Base-by-base conservation (phyloP, 2,888 invertebrate genomes). In the Drosophila kambysellisi region DNA sequence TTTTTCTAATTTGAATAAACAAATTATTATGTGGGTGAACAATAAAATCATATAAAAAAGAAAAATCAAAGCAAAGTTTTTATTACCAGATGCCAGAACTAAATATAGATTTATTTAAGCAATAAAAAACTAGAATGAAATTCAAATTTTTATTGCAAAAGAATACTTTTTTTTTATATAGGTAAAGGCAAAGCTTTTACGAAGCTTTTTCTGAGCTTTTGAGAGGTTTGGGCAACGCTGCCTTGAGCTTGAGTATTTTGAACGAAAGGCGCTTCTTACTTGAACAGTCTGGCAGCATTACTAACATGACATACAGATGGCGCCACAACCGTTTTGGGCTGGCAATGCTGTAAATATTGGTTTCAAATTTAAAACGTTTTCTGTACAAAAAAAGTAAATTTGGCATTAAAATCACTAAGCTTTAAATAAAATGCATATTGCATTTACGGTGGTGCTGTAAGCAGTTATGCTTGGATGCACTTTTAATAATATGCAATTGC, bases 1-100 rank as follows among this genome's bases (percentile, higher is more conserved):
- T 80, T 89, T 90, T 90, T 87, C 84, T 87, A 86, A 87, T 87
- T 87, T 87, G 89, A 87, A 88, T 87, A 86, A 87, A 88, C 81
- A 87, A 81, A 82, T 88, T 86, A 86, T 88, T 88, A 88, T 83
- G 85, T 86, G 85, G 85, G 85, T 86, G 85, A 86, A 86, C 88
- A 86, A 86, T 86, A 86, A 82, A 74, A 39, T 25, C 46, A 46
- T 46, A n/a, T 2, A 32, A 62, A 60, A 15, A 52, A 46, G 25
- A 46, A 46, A 25, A 46, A 25, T 8, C 2, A 25, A 15, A 25
- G 0, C 4, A 15, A 46, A 1, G 2, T 25, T 46, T 17, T 25
- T 46, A 46, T 2, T 25, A 15, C 1, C 20, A 11, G 11, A 11
- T 25, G 25, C 8, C 8, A 25, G 4, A 25, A 15, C 15, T 25